Conservation (phyloP, 2,888 invertebrate genomes). For the Trissolcus japonicus region DNA sequence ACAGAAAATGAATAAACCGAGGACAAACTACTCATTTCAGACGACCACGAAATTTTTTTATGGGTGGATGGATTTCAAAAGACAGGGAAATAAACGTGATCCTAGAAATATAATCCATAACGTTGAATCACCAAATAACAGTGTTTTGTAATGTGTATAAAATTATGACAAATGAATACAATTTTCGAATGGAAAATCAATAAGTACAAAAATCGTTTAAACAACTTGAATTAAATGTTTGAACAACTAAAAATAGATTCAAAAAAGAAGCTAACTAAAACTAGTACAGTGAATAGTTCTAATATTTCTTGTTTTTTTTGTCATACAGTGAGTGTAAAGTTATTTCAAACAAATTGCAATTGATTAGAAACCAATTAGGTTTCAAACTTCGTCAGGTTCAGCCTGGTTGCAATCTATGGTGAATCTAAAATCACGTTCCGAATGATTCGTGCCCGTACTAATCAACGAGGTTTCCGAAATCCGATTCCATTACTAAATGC, state of each 20-base stretch:
- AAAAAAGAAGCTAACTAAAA: not conserved
- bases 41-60: too few relatives aligned
- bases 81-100: too few relatives aligned
- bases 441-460: slow-evolving; percentile 27
- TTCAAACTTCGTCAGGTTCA: not conserved
- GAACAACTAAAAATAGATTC: not conserved
- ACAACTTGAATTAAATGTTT: not conserved
- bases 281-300: too few relatives aligned
- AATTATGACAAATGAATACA: not conserved
- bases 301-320: too few relatives aligned
- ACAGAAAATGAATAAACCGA: too few relatives aligned
- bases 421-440: slow-evolving; percentile 28
- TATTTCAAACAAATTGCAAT: not conserved
- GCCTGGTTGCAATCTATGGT: not conserved
- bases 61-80: too few relatives aligned
- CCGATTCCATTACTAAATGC: slow-evolving; percentile 20
- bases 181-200: not conserved
- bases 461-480: slow-evolving; percentile 27
- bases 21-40: too few relatives aligned
- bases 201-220: not conserved
- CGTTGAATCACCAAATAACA: too few relatives aligned
- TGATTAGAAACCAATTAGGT: not conserved
- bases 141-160: too few relatives aligned
- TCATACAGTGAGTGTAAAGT: too few relatives aligned
- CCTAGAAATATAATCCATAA: too few relatives aligned